Evolutionary conservation across 2,113 vertebrate genomes (phyloP), one percentile per base, ranked within the genome.

Genomic region (Athene noctua): DNA sequence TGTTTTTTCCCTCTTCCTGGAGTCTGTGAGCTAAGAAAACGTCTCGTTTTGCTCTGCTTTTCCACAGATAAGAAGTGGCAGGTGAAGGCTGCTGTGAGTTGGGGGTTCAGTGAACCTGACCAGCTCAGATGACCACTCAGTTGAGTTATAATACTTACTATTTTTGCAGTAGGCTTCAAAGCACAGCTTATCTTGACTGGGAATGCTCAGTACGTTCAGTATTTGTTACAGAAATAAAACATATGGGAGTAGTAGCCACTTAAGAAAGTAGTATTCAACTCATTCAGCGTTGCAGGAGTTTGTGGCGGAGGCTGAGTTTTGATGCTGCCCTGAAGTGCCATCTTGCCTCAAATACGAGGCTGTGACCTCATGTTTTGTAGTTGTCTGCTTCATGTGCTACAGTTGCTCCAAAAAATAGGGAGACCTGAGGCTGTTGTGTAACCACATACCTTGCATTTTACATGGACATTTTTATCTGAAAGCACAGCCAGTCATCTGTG

Each of bases 381-480:
- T 13, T 36, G 21, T 72, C 47, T 55, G n/a, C 61, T 40, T 62
- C 14, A 1, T 0, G 4, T 29, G 66, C 36, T 52, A 3, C 67
- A n/a, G 59, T 26, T 0, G 1, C 78, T 25, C 32, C 42, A 13
- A 6, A 15, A 36, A 17, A 2, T 1, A 7, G 20, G 77, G 20
- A 13, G 80, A 1, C 2, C 1, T 1, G 61, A 44, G 77, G 72
- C 62, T 54, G 51, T 11, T 38, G 58, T 46, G 81, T n/a, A 10
- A 44, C 12, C 32, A 10, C 58, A 8, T 29, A 22, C 29, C 46
- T 47, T 10, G 14, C 20, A 2, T 40, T 44, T 26, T 13, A 0
- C 0, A 0, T 34, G 36, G 27, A 14, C 0, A 14, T 10, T 49
- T 12, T 14, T 17, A 3, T 17, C 16, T 47, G 68, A n/a, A 0